A percentile compares a stretch with the other conserved stretches of the same genome.
phyloP scores from a whole-genome alignment of 2,113 vertebrate genomes.

The Siniperca knerii region DNA sequence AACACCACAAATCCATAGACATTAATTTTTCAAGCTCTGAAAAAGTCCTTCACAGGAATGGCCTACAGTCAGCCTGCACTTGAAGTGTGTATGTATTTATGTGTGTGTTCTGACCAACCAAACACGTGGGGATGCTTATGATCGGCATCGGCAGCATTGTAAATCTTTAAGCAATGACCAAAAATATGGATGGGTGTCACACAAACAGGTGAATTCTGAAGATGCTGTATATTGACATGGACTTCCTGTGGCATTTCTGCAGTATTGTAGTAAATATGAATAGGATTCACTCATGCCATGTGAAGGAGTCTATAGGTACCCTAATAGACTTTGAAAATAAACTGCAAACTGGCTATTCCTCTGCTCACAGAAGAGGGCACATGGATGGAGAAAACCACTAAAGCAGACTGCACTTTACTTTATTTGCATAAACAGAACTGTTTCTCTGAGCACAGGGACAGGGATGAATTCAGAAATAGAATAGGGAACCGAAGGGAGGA shows the following conservation, averaged over 20 bases:
- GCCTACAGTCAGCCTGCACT: slow-evolving; percentile 16
- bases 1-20: slow-evolving; percentile 80
- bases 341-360: slow-evolving; percentile 11
- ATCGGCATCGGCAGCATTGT: not conserved
- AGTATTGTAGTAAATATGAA: slow-evolving; percentile 15
- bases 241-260: not conserved
- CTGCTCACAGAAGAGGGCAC: not conserved
- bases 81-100: slow-evolving; percentile 2
- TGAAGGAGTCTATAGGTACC: slow-evolving; percentile 15
- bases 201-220: slow-evolving; percentile 10
- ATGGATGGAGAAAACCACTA: not conserved
- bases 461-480: slow-evolving; percentile 40
- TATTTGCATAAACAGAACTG: slow-evolving; percentile 25
- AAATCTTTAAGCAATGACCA: slow-evolving; percentile 27
- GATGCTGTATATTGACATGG: not conserved
- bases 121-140: slow-evolving; percentile 36
- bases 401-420: slow-evolving; percentile 4
- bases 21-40: slow-evolving; percentile 80
- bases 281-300: slow-evolving; percentile 8
- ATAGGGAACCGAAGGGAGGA: slow-evolving; percentile 5
- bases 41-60: slow-evolving; percentile 73
- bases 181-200: slow-evolving; percentile 20
- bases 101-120: slow-evolving; percentile 11
- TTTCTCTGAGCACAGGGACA: slow-evolving; percentile 8
- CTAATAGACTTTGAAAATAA: slow-evolving; percentile 23